These are phyloP conservation scores for Homarus americanus DNA, from an alignment of 1,140 invertebrate genomes.

Conservation along the genomic window DNA sequence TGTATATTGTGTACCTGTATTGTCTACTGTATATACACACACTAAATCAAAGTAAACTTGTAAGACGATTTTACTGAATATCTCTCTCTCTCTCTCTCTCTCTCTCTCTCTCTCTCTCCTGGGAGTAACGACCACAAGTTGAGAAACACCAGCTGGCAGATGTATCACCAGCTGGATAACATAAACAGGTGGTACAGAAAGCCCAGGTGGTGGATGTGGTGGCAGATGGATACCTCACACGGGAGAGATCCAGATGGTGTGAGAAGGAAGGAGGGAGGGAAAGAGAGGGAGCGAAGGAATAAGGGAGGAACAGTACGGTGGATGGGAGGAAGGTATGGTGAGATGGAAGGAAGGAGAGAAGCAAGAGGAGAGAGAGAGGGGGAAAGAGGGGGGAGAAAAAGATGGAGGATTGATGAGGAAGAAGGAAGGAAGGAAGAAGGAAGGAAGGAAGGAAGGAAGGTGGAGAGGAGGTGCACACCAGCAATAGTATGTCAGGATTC, in stretches of 20 bases:
- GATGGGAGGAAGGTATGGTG: background rate
- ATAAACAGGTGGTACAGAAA: too few relatives aligned
- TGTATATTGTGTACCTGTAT: too few relatives aligned
- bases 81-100: too few relatives aligned
- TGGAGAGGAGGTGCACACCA: background rate
- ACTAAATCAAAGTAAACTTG: too few relatives aligned
- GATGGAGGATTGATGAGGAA: background rate
- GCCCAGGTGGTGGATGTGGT: background rate
- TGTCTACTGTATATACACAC: too few relatives aligned
- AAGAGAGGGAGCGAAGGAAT: background rate
- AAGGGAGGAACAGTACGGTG: background rate
- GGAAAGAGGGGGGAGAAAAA: background rate
- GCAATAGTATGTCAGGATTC: too few relatives aligned
- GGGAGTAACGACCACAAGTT: too few relatives aligned
- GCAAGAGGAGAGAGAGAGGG: background rate
- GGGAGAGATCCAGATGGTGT: background rate
- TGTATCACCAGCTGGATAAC: too few relatives aligned
- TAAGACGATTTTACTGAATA: too few relatives aligned
- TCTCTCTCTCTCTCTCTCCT: too few relatives aligned
- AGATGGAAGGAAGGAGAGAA: background rate
- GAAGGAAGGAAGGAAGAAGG: background rate
- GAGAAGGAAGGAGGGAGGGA: background rate
- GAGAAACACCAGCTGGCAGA: too few relatives aligned
- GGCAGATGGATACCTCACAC: background rate
- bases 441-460: background rate